A percentile compares a stretch with the other conserved stretches of the same genome.
These are phyloP conservation scores for Euspilapteryx auroguttella DNA, from an alignment of 2,888 invertebrate genomes.

Conservation along the genomic window DNA sequence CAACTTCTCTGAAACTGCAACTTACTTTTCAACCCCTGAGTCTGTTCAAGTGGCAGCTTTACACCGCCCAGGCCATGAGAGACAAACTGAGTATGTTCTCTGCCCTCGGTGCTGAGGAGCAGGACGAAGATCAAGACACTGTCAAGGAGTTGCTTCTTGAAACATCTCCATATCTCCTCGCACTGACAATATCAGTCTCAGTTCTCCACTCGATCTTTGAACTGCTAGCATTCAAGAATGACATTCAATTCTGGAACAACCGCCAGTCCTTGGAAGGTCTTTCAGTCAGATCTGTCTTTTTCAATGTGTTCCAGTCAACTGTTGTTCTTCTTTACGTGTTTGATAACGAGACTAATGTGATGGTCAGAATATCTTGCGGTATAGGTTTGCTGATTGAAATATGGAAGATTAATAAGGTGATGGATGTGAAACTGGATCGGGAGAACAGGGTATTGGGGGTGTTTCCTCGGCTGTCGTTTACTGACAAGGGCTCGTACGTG, in stretches of 20 bases:
- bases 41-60: slow-evolving; percentile 97
- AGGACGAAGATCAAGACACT: slow-evolving; percentile 86
- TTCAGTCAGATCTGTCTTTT: slow-evolving; percentile 97
- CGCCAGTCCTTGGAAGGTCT: slow-evolving; percentile 95
- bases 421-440: slow-evolving; percentile 77
- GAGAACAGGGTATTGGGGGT: slow-evolving; percentile 75
- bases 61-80: slow-evolving; percentile 93
- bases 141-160: slow-evolving; percentile 93
- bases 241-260: slow-evolving; percentile 99
- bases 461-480: slow-evolving; percentile 78
- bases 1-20: slow-evolving; percentile 69
- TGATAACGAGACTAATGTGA: slow-evolving; percentile 97
- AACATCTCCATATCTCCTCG: slow-evolving; percentile 94
- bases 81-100: slow-evolving; percentile 79
- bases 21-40: slow-evolving; percentile 88
- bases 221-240: slow-evolving; percentile 98
- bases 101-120: slow-evolving; percentile 70
- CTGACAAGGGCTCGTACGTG: slow-evolving; percentile 96
- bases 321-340: slow-evolving; percentile 95
- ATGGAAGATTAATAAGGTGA: slow-evolving; percentile 97
- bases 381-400: slow-evolving; percentile 94
- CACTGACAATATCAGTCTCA: slow-evolving; percentile 87
- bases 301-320: slow-evolving; percentile 95
- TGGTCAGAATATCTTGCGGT: slow-evolving; percentile 92
- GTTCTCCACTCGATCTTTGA: slow-evolving; percentile 97